These are phyloP conservation scores for Trigoniulus corallinus DNA, from an alignment of 1,140 invertebrate species.

Conservation along the genomic window DNA sequence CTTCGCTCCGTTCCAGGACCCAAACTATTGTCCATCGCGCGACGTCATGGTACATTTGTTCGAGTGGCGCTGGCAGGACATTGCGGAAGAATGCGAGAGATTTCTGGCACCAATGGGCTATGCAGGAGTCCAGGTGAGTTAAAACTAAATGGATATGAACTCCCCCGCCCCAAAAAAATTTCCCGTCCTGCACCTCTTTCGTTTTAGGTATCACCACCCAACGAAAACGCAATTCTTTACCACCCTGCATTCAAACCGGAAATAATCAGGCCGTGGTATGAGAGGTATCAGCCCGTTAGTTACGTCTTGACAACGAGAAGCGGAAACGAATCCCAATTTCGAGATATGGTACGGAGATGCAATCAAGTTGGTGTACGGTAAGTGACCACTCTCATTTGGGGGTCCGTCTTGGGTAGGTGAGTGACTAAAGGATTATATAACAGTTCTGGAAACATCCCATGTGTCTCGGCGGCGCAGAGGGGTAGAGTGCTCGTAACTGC, in stretches of 20 bases:
- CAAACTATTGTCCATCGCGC: not conserved
- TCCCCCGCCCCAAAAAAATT: too few species aligned
- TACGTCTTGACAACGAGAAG: constrained; percentile 32
- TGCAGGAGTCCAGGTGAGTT: constrained; percentile 58
- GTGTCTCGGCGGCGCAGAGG: too few species aligned
- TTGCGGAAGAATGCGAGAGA: constrained; percentile 62
- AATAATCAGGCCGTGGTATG: constrained; percentile 30
- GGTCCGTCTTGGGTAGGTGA: too few species aligned
- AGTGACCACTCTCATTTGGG: not conserved
- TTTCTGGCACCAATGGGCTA: constrained; percentile 58
- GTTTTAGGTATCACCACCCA: constrained; percentile 20
- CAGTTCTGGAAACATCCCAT: too few species aligned
- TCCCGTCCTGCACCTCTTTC: too few species aligned
- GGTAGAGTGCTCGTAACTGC: too few species aligned
- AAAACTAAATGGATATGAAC: too few species aligned
- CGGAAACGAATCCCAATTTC: constrained; percentile 30
- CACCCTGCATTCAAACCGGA: too few species aligned
- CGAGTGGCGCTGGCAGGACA: constrained; percentile 71
- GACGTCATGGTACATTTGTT: constrained; percentile 52
- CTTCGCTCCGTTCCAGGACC: too few species aligned
- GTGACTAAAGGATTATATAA: too few species aligned
- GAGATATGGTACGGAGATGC: constrained; percentile 34
- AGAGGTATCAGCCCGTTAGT: constrained; percentile 36
- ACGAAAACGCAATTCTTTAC: constrained; percentile 16
- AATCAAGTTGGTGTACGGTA: constrained; percentile 36